Percentiles rank a stretch among this genome's conserved stretches.
Conservation (phyloP, 2,888 invertebrate genomes). For the Electrophaes corylata region DNA sequence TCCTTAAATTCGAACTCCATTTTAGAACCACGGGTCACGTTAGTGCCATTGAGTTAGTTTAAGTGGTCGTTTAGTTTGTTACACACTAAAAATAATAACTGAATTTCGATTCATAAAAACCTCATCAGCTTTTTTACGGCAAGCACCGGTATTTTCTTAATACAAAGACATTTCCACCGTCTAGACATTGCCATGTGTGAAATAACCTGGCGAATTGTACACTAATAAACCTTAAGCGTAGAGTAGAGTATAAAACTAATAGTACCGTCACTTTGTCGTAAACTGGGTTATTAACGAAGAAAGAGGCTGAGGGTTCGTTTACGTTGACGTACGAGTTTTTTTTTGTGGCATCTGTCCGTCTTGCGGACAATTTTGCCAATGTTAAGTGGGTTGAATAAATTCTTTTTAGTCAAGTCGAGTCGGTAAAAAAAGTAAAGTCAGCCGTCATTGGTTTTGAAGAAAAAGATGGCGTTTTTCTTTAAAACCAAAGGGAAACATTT, state of each 20-base stretch:
- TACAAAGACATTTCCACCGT: slow-evolving; percentile 67
- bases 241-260: slow-evolving; percentile 77
- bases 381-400: no score
- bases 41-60: neutral
- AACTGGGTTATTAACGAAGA: slow-evolving; percentile 64
- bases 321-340: slow-evolving; percentile 36
- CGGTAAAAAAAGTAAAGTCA: no score
- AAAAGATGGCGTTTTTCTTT: no score
- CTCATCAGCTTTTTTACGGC: slow-evolving; percentile 41
- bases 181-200: slow-evolving; percentile 78
- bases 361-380: no score
- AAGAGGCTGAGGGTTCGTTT: slow-evolving; percentile 40
- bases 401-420: no score
- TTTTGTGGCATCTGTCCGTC: no score
- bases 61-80: slow-evolving; percentile 12
- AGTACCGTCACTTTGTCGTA: slow-evolving; percentile 75
- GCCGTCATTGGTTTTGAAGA: no score
- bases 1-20: neutral
- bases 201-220: slow-evolving; percentile 76
- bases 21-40: neutral
- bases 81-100: slow-evolving; percentile 34
- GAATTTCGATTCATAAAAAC: slow-evolving; percentile 40
- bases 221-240: slow-evolving; percentile 80
- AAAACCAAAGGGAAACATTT: no score
- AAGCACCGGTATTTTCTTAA: slow-evolving; percentile 58